Evolutionary conservation across 2,113 vertebrate genomes (phyloP), one percentile per base, ranked within the genome.

Genomic region (Paramisgurnus dabryanus): DNA sequence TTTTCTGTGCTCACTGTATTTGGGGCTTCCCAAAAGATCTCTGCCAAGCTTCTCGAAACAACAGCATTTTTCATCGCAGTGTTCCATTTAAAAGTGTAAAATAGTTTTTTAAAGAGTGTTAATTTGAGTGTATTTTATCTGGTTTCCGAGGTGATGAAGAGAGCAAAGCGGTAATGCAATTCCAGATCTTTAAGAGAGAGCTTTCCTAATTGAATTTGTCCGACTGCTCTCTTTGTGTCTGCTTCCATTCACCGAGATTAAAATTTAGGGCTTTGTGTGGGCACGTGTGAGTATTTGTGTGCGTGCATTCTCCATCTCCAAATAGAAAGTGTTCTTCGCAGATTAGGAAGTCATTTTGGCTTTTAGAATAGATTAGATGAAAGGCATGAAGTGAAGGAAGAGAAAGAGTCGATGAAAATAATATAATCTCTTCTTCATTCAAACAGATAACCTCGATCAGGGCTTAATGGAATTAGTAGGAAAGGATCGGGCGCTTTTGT

Each of bases 51-150:
- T 50, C 22, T 53, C n/a, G 7, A 50, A 40, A 18, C 50, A 49
- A 55, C 49, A 13, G 63, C 76, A 61, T 72, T 39, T 60, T 5
- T 7, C 63, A 58, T 43, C 78, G 61, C 68, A 64, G 64, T 55
- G 39, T 58, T 77, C 67, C 70, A 64, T 75, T 79, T n/a, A 39
- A 61, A 75, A 83, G 70, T 83, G 77, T 70, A 72, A 83, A 83
- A 73, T 68, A 61, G 78, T 57, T 84, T 76, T 80, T 84, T 47
- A 79, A 81, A 81, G 58, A 49, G 43, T 67, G 67, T 71, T 84
- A 81, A 81, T 70, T 67, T n/a, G 17, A 66, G 60, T 40, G 11
- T 18, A 80, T 66, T 76, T 66, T 34, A 76, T 53, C 47, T 76
- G 5, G 60, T 55, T 76, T 77, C 47, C 40, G 63, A 53, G 63